phyloP scores from a whole-genome alignment of 2,797 vertebrate genomes.

The Gorsachius magnificus region DNA sequence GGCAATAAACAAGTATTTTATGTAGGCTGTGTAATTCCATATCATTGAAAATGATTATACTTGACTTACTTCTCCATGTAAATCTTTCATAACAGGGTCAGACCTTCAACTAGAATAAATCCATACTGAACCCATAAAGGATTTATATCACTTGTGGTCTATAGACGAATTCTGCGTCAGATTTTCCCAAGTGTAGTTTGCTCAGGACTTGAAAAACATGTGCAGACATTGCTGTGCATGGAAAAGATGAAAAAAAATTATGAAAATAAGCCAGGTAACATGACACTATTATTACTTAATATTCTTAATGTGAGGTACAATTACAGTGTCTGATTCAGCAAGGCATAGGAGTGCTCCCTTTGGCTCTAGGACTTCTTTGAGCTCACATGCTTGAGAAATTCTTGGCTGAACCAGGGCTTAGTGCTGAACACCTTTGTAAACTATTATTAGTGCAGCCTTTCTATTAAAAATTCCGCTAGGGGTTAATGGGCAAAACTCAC shows the following conservation, averaged over 20 bases:
- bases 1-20: conserved; percentile 38
- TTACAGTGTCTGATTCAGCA: not conserved
- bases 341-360: not conserved
- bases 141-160: not conserved
- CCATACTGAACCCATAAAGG: not conserved
- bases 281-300: not conserved
- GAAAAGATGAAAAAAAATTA: not conserved
- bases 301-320: not conserved
- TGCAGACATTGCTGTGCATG: not conserved
- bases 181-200: not conserved
- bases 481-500: not conserved
- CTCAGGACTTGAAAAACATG: not conserved
- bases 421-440: not conserved
- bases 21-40: not conserved
- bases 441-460: not conserved
- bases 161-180: not conserved
- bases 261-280: not conserved
- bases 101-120: conserved; percentile 15
- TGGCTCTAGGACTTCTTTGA: not conserved
- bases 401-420: not conserved
- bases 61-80: not conserved
- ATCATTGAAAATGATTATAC: not conserved
- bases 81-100: conserved; percentile 27
- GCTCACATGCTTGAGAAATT: not conserved
- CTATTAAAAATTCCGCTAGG: not conserved